Conservation (phyloP, 2,797 vertebrate species). For the Ctenopoma kingsleyae region DNA sequence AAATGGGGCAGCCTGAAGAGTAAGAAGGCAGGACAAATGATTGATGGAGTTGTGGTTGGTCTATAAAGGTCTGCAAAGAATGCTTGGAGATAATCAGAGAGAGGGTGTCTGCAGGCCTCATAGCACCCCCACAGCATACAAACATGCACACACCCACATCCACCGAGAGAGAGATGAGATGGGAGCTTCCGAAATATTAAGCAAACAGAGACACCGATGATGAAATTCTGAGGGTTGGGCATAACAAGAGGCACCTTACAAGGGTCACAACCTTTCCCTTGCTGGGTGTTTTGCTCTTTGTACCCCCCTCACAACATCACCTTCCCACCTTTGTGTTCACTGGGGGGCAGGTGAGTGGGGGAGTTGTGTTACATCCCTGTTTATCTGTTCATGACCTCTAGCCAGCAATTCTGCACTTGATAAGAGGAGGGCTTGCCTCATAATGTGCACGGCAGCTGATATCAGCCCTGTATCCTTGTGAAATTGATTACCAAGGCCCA, state of each 20-base stretch:
- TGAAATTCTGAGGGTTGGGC: slow-evolving; percentile 99
- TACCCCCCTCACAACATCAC: slow-evolving; percentile 76
- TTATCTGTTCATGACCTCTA: slow-evolving; percentile 99
- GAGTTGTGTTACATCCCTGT: slow-evolving; percentile 95
- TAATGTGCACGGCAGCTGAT: slow-evolving; percentile 90
- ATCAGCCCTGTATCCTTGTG: slow-evolving; percentile 93
- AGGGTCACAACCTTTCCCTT: slow-evolving; percentile 92
- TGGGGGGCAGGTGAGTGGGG: slow-evolving; percentile 79
- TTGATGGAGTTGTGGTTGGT: slow-evolving; percentile 98
- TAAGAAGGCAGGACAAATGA: slow-evolving; percentile 89
- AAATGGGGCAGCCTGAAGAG: slow-evolving; percentile 81
- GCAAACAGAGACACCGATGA: slow-evolving; percentile 94
- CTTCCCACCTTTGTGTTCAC: slow-evolving; percentile 82
- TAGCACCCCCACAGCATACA: slow-evolving; percentile 66
- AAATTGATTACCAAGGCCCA: slow-evolving; percentile 93
- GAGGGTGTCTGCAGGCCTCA: slow-evolving; percentile 91
- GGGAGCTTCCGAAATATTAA: slow-evolving; percentile 95
- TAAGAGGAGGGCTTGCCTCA: slow-evolving; percentile 91
- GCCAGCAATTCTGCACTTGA: slow-evolving; percentile 98
- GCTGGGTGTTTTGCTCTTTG: slow-evolving; percentile 83
- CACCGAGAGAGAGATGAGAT: slow-evolving; percentile 88
- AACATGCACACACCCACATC: slow-evolving; percentile 64
- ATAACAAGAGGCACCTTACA: slow-evolving; percentile 99
- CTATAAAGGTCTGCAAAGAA: slow-evolving; percentile 97
- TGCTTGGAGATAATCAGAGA: slow-evolving; percentile 97